Conservation (phyloP, 2,888 invertebrate species). For the Cantharis flavilabris region DNA sequence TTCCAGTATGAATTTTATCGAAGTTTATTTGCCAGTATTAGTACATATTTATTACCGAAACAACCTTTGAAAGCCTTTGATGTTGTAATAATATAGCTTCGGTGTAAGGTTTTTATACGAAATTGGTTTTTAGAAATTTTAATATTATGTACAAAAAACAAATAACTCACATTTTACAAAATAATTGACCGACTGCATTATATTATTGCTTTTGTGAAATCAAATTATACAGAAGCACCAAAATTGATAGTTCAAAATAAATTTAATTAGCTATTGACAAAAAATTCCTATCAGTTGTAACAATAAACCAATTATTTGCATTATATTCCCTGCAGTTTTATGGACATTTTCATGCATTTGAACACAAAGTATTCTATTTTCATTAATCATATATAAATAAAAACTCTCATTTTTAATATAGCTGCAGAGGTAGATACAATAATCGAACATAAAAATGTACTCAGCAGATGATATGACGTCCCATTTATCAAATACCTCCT, state of each 20-base stretch:
- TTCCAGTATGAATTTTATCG: neutral
- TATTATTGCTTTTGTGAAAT: neutral
- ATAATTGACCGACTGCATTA: neutral
- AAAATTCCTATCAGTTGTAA: neutral
- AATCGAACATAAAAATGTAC: conserved; percentile 9
- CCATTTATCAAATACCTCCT: conserved; percentile 13
- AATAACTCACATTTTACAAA: neutral
- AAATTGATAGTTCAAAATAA: neutral
- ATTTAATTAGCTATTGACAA: neutral
- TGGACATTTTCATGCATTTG: neutral
- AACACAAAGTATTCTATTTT: neutral
- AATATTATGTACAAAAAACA: neutral
- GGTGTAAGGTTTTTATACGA: neutral
- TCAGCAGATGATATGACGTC: conserved; percentile 12
- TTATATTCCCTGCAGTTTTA: neutral
- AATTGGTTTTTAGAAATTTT: neutral
- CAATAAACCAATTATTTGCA: neutral
- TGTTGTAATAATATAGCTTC: neutral
- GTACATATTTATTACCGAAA: neutral
- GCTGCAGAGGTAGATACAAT: neutral
- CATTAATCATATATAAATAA: neutral
- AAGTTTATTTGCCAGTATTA: neutral
- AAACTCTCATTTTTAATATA: neutral
- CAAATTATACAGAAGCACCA: neutral
- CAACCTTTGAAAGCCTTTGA: neutral